These are phyloP conservation scores for Chiloscyllium punctatum DNA, from an alignment of 2,797 vertebrate genomes.

Conservation along the genomic window DNA sequence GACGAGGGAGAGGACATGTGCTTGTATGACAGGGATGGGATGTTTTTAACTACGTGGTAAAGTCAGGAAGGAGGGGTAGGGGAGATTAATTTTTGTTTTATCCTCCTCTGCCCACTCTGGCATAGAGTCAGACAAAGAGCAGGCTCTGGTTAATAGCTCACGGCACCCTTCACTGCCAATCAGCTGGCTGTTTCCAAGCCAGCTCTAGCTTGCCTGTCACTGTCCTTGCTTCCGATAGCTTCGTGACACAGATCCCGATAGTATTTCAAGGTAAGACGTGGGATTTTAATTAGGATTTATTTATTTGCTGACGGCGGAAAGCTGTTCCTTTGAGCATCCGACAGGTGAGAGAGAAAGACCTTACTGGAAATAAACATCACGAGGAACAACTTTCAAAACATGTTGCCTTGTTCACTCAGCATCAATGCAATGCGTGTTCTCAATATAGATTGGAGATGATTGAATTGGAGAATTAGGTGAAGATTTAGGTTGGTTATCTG, in stretches of 20 bases:
- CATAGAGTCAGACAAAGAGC: background rate
- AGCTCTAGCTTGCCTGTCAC: background rate
- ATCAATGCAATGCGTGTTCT: background rate
- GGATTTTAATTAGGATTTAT: background rate
- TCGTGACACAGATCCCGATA: conserved; percentile 4
- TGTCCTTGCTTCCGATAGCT: background rate
- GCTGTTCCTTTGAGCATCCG: background rate
- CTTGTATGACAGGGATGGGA: background rate
- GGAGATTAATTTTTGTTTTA: background rate
- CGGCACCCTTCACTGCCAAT: conserved; percentile 44
- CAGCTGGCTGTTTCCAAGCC: conserved; percentile 43
- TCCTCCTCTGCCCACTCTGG: too few relatives aligned
- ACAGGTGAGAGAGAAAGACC: background rate
- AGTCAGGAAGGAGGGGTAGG: background rate
- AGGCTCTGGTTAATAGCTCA: conserved; percentile 50
- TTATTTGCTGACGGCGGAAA: background rate
- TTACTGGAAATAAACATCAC: background rate
- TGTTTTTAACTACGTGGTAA: background rate
- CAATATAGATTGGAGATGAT: background rate
- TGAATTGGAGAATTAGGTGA: background rate
- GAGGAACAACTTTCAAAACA: background rate
- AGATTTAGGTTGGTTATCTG: background rate
- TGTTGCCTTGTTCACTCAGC: background rate
- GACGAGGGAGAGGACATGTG: background rate
- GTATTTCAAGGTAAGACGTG: background rate